Evolutionary conservation across 2,113 vertebrate genomes (phyloP), one percentile per base, ranked within the genome.

Genomic region (Polypterus bichir): DNA sequence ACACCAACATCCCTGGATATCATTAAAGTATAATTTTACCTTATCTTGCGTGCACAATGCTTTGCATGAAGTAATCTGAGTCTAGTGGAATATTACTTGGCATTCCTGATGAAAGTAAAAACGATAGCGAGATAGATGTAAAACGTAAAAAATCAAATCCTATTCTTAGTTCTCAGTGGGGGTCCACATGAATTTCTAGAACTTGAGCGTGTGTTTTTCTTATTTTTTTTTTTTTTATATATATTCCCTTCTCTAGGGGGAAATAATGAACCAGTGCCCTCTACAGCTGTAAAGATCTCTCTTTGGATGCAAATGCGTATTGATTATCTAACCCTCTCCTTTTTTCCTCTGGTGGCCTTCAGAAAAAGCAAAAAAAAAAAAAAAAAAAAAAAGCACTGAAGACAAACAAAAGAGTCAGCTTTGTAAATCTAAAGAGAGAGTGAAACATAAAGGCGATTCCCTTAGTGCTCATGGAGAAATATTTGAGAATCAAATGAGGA

Each of bases 271-370:
- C 56, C 56, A 58, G 56, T 58, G 56, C 56, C 27, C 56, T 58
- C 56, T 58, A 45, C 27, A 45, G 11, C 27, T 58, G 44, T 7
- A 58, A 58, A 7, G 44, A 58, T 58, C 9, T 58, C 5, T 58
- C 56, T 5, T 58, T 58, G 56, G 44, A 58, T 58, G 56, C 56
- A 58, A 45, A 58, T 58, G 46, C 46, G 44, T 58, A 58, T 58
- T 4, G 56, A 58, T 58, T 58, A 45, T 45, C 56, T 52, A 58
- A 45, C 4, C 27, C 56, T 58, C 56, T 44, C 27, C 56, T 58
- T 58, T 45, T 7, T 45, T 58, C 44, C 27, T 45, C 56, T 2
- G 44, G 46, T 58, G 7, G 56, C 56, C 56, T 58, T 58, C 9
- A 44, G 4, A 45, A 58, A 5, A 44, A 44, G 56, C 27, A 27